phyloP scores from a whole-genome alignment of 1,140 invertebrate species.

The Bombus consobrinus region DNA sequence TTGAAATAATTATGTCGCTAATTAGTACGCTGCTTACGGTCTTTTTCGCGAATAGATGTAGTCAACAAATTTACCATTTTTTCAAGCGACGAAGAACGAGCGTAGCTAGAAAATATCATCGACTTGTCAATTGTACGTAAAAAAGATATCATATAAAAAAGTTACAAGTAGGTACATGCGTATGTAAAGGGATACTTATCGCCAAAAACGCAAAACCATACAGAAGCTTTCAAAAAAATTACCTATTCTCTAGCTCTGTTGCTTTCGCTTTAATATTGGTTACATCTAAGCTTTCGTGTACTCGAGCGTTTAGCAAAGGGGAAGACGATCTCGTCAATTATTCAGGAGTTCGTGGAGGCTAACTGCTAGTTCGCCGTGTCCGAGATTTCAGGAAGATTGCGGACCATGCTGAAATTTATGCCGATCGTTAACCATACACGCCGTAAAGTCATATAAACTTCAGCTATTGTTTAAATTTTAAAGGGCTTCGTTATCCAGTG shows the following conservation, averaged over 20 bases:
- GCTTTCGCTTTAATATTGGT: constrained; percentile 23
- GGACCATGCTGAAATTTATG: constrained; percentile 75
- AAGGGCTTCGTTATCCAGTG: constrained; percentile 5
- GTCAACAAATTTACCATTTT: too few relatives aligned
- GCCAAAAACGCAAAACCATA: neutral
- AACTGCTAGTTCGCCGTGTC: constrained; percentile 77
- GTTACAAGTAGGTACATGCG: fast-evolving
- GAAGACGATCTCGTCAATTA: constrained; percentile 79
- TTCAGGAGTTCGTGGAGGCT: constrained; percentile 80
- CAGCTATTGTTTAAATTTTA: constrained; percentile 40
- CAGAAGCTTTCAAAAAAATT: neutral
- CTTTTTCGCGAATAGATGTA: too few relatives aligned
- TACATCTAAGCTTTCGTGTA: constrained; percentile 45
- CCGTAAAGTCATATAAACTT: constrained; percentile 37
- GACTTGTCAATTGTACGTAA: too few relatives aligned
- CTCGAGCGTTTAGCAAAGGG: constrained; percentile 47
- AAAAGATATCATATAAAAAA: too few relatives aligned
- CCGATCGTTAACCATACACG: constrained; percentile 64
- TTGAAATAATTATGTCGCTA: too few relatives aligned
- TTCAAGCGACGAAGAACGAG: too few relatives aligned
- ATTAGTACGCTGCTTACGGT: too few relatives aligned
- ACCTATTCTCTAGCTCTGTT: neutral
- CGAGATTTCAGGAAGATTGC: constrained; percentile 82
- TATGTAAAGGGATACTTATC: too few relatives aligned
- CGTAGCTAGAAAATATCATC: too few relatives aligned